A percentile compares a stretch with the other conserved stretches of the same genome.
These are phyloP conservation scores for Pipistrellus pygmaeus DNA, from an alignment of 2,797 vertebrate genomes.

Conservation along the genomic window DNA sequence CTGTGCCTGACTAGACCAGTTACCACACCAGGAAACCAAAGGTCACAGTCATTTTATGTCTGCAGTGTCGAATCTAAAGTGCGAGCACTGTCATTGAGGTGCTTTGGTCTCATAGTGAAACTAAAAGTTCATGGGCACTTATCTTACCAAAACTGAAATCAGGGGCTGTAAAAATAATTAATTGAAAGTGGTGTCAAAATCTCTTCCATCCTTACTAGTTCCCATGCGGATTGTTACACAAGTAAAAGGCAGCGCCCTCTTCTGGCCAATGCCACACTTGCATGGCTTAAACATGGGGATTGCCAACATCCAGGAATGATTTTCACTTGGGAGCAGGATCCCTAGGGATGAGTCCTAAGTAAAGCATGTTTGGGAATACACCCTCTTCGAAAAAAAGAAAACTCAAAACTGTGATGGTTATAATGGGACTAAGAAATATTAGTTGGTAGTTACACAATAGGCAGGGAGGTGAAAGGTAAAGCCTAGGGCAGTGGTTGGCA, in stretches of 20 bases:
- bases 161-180: not conserved
- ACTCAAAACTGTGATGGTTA: not conserved
- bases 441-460: not conserved
- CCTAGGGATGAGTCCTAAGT: not conserved
- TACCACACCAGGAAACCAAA: not conserved
- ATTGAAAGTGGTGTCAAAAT: not conserved
- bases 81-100: not conserved
- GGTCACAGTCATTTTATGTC: not conserved
- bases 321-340: not conserved
- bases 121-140: not conserved
- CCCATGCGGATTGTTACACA: not conserved
- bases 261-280: slow-evolving; percentile 27
- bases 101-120: not conserved
- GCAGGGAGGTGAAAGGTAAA: not conserved
- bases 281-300: not conserved
- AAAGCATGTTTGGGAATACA: not conserved
- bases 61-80: not conserved
- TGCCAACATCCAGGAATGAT: too few relatives aligned
- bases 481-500: too few relatives aligned
- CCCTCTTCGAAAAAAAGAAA: not conserved
- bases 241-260: slow-evolving; percentile 72
- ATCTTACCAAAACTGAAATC: slow-evolving; percentile 6
- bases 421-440: not conserved
- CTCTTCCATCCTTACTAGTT: not conserved
- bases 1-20: not conserved